These are phyloP conservation scores for Cryptophagus acutangulus DNA, from an alignment of 2,888 invertebrate species.

Conservation along the genomic window DNA sequence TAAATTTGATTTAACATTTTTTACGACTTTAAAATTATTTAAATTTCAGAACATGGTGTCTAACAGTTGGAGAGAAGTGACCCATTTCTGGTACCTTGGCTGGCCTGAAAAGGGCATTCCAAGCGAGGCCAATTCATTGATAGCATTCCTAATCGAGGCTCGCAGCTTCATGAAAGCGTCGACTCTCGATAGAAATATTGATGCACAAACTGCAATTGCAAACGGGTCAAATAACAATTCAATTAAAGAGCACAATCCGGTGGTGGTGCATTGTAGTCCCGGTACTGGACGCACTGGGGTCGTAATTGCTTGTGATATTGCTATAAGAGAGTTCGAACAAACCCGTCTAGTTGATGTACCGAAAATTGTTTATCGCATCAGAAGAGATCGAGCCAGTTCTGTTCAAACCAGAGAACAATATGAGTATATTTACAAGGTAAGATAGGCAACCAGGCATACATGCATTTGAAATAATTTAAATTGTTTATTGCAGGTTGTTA, in stretches of 20 bases:
- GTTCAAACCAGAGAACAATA: constrained; percentile 91
- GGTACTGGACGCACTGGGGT: constrained; percentile 89
- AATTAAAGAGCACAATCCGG: constrained; percentile 57
- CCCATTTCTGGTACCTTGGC: constrained; percentile 85
- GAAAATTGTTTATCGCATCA: constrained; percentile 74
- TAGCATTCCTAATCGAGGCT: constrained; percentile 83
- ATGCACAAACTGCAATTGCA: background rate
- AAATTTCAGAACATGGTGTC: constrained; percentile 64
- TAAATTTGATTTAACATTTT: constrained; percentile 4
- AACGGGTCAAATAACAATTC: background rate
- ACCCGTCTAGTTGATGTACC: constrained; percentile 80
- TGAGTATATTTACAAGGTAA: constrained; percentile 84
- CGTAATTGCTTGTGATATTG: constrained; percentile 78
- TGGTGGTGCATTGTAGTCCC: constrained; percentile 81
- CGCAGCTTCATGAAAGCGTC: constrained; percentile 53
- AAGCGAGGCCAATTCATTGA: constrained; percentile 73
- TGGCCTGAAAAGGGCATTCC: constrained; percentile 91
- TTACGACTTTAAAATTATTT: constrained; percentile 5
- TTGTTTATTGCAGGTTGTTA: constrained; percentile 61
- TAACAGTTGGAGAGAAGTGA: constrained; percentile 80
- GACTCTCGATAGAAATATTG: constrained; percentile 35
- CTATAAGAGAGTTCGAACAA: constrained; percentile 80
- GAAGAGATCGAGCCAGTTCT: constrained; percentile 83
- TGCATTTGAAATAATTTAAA: constrained; percentile 1
- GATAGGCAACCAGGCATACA: background rate